Percentiles rank a stretch among this genome's conserved stretches.
phyloP scores from a whole-genome alignment of 2,888 invertebrate genomes.

The Cerceris rybyensis region DNA sequence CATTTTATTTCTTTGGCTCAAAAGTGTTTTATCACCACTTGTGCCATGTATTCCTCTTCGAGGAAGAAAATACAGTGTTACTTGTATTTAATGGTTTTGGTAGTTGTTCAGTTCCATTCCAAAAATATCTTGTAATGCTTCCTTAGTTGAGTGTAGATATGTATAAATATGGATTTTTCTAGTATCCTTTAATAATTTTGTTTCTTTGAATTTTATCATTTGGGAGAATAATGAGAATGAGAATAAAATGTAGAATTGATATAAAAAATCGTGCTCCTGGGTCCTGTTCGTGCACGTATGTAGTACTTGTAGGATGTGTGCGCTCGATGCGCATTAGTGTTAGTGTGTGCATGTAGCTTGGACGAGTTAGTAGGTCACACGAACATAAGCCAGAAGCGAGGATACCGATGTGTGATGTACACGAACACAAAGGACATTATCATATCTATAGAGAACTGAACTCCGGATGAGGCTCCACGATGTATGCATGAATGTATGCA shows the following conservation, averaged over 20 bases:
- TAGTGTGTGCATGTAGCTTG: conserved; percentile 18
- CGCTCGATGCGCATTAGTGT: conserved; percentile 44
- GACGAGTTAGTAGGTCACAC: conserved; percentile 71
- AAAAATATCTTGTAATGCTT: too few relatives aligned
- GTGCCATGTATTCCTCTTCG: too few relatives aligned
- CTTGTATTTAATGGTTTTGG: too few relatives aligned
- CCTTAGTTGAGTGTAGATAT: too few relatives aligned
- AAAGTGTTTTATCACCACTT: too few relatives aligned
- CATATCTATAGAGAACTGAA: conserved; percentile 49
- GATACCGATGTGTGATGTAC: conserved; percentile 13
- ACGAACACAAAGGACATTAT: conserved; percentile 34
- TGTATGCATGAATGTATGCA: not conserved
- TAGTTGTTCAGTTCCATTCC: too few relatives aligned
- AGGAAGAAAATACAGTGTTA: too few relatives aligned
- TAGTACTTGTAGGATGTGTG: conserved; percentile 43
- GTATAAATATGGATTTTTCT: too few relatives aligned
- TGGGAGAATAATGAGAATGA: not conserved
- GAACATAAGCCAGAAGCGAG: conserved; percentile 44
- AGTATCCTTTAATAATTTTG: too few relatives aligned
- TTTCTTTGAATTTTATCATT: not conserved
- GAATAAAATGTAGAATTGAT: conserved; percentile 31
- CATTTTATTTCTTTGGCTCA: too few relatives aligned
- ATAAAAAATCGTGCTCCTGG: conserved; percentile 40
- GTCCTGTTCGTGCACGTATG: conserved; percentile 50
- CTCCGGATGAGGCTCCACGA: conserved; percentile 46